Base-by-base conservation (phyloP, 2,113 vertebrate species). In the Periophthalmodon schlosseri region DNA sequence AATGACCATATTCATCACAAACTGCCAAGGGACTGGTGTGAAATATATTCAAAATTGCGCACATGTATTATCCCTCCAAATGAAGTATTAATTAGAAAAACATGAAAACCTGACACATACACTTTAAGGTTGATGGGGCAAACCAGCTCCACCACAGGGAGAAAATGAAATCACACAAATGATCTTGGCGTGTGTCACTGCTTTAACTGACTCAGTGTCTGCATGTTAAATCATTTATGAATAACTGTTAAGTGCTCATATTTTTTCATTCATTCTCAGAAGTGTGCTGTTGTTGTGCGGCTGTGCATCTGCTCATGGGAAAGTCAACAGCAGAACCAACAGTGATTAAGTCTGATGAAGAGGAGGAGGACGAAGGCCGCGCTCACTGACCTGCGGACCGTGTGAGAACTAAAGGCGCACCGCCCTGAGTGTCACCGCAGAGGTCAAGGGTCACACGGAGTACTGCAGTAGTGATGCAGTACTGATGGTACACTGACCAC, bases 401-500 rank as follows among this genome's bases (percentile, higher is more conserved):
- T 70, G 80, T 87, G 84, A 85, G 86, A 86, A 82, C 58, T 2
- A 50, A 0, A 54, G 39, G 72, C 4, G 87, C 87, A 89, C 87
- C 88, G 84, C 84, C 81, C 74, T 11, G 80, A 21, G 13, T 75
- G 81, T 79, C 72, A 56, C 84, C 90, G 84, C 89, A 80, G 90
- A 90, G 90, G 89, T 90, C 88, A 88, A 1, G 57, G 57, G 87
- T 80, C 84, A 89, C 87, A 90, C 87, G 84, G 88, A 88, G 91
- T 90, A 34, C 24, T 63, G 60, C 60, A 15, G 24, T 61, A 33
- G 58, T 61, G 58, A 61, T 87, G 74, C 18, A 85, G 81, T 84
- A 86, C 87, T 89, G 90, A 87, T 88, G 82, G 75, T 81, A 76
- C 68, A 68, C 77, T 91, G 90, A 91, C 83, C 91, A 88, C 12